These are phyloP conservation scores for Enteromius trimaculatus DNA, from an alignment of 2,797 vertebrate genomes.

Conservation along the genomic window DNA sequence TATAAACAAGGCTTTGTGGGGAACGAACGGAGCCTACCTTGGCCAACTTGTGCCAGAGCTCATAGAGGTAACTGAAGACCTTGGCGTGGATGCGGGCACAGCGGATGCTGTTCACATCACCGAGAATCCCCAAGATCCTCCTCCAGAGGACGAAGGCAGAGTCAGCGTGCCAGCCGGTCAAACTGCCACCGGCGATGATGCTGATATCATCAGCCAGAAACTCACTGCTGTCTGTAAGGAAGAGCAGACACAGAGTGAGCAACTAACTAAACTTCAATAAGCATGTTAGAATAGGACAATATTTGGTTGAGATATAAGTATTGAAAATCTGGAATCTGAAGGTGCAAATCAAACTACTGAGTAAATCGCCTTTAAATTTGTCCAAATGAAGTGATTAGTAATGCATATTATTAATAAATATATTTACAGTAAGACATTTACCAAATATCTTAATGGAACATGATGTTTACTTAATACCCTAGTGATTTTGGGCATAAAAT, in stretches of 20 bases:
- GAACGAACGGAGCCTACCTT: constrained; percentile 81
- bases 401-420: not conserved
- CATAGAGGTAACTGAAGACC: constrained; percentile 91
- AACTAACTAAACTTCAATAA: not conserved
- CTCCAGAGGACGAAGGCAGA: constrained; percentile 96
- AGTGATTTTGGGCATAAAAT: no score
- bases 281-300: no score
- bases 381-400: no score
- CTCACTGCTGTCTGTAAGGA: constrained; percentile 88
- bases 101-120: constrained; percentile 93
- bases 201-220: constrained; percentile 94
- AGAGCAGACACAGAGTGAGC: not conserved
- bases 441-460: not conserved
- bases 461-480: not conserved
- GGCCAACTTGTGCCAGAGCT: constrained; percentile 95
- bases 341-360: no score
- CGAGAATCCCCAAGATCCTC: constrained; percentile 93
- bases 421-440: not conserved
- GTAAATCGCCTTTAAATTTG: no score
- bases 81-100: constrained; percentile 93
- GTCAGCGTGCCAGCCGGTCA: constrained; percentile 95
- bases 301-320: no score
- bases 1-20: not conserved
- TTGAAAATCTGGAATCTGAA: no score
- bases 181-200: constrained; percentile 94